Evolutionary conservation across 2,888 invertebrate species (phyloP), one percentile per base, ranked within the genome.

Genomic region (Oscheius sp.): DNA sequence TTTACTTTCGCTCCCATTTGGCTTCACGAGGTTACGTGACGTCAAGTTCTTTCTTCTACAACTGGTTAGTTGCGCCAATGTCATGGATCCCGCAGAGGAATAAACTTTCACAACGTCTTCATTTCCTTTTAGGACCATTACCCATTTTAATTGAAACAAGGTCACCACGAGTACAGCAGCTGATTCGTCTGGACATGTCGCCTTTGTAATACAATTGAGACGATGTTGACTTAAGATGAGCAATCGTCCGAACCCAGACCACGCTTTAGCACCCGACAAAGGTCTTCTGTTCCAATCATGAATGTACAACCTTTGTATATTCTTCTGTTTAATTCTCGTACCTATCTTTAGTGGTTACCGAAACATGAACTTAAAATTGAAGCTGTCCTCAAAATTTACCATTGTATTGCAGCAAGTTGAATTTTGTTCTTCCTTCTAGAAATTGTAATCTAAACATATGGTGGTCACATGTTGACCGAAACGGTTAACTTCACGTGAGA

Each of bases 1-100:
- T 32, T 21, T 29, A 33, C 53, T 68, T 37, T 55, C 68, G 42
- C 29, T 68, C n/a, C 11, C 55, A 57, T 35, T 53, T 68, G 42
- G 42, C 68, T 66, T 68, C 35, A 68, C 55, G 55, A 32, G 50
- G 13, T 55, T 21, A 13, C 55, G 21, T 55, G 55, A 55, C 55
- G 55, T 55, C 42, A 55, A 48, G 32, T 48, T 50, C 50, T 65
- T 68, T 68, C 59, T 53, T 55, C 55, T 55, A 37, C 68, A 55
- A 68, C 68, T 55, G 68, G 68, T 68, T 68, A 68, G 53, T 68
- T 53, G 53, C 48, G 37, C 37, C 48, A 63, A 63, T 47, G 63
- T 32, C 63, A 48, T 37, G 48, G n/a, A n/a, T 47, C 63, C 65
- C 65, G 65, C 65, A 47, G 65, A 60, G 60, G 60, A 35, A 60